A percentile compares a stretch with the other conserved stretches of the same genome.
Conservation (phyloP, 2,888 invertebrate species). For the Nezara viridula region DNA sequence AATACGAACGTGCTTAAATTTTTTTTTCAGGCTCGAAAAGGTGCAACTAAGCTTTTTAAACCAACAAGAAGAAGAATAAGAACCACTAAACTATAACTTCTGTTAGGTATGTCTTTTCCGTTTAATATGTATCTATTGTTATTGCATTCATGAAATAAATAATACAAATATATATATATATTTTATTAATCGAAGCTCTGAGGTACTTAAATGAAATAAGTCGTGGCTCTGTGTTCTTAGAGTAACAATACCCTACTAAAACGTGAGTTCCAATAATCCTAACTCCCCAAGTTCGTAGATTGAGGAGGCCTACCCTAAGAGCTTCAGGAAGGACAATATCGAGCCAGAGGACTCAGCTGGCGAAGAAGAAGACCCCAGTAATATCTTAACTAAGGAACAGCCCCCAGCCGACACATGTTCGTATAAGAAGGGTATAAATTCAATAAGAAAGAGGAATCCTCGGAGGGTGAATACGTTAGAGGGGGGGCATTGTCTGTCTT, state of each 20-base stretch:
- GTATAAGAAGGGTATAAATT: conserved; percentile 57
- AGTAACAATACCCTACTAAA: neutral
- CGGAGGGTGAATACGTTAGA: conserved; percentile 50
- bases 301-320: neutral
- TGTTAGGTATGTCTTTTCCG: too few relatives aligned
- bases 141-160: too few relatives aligned
- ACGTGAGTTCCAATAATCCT: neutral
- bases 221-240: neutral
- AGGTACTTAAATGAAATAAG: neutral
- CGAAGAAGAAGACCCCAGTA: conserved; percentile 18
- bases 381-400: conserved; percentile 55
- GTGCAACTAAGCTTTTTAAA: too few relatives aligned
- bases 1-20: too few relatives aligned
- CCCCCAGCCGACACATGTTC: conserved; percentile 55
- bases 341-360: neutral
- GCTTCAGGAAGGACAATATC: neutral
- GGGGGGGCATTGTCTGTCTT: conserved; percentile 52
- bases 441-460: conserved; percentile 51
- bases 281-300: neutral
- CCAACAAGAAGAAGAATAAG: too few relatives aligned
- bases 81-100: too few relatives aligned
- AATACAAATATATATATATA: too few relatives aligned
- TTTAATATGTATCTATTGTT: too few relatives aligned
- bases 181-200: neutral
- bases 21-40: too few relatives aligned